A percentile compares a stretch with the other conserved stretches of the same genome.
Evolutionary conservation across 2,113 vertebrate species (phyloP).

Genomic region (Clarias magur): DNA sequence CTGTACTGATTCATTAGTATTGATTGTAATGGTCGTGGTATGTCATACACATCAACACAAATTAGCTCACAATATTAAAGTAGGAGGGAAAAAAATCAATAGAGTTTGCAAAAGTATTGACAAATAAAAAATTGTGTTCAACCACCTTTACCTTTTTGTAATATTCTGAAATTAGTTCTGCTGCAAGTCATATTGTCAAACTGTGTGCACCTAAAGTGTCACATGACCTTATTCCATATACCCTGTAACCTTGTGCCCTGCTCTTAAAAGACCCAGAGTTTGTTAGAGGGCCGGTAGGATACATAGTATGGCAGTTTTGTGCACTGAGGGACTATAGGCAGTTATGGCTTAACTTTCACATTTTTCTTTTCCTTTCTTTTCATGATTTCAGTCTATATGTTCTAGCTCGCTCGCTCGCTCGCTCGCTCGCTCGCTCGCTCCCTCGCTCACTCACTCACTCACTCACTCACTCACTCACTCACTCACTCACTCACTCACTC

Average conservation of each 20-base stretch:
- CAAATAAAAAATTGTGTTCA: neutral
- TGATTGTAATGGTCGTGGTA: neutral
- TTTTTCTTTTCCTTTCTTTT: too few species aligned
- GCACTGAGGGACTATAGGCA: too few species aligned
- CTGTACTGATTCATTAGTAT: neutral
- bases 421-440: too few species aligned
- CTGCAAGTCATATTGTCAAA: neutral
- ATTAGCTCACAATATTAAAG: neutral
- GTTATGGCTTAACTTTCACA: too few species aligned
- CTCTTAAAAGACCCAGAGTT: neutral
- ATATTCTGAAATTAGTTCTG: neutral
- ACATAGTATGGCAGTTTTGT: too few species aligned
- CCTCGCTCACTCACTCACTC: too few species aligned
- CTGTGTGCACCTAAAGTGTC: neutral
- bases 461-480: too few species aligned
- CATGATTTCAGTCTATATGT: too few species aligned
- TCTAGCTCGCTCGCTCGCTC: too few species aligned
- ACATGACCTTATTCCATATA: neutral
- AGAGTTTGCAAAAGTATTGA: neutral
- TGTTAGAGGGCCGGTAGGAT: neutral
- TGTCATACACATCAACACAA: neutral
- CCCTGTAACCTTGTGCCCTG: neutral
- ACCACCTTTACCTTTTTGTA: neutral
- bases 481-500: too few species aligned
- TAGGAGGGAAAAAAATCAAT: neutral